A percentile compares a stretch with the other conserved stretches of the same genome.
Evolutionary conservation across 2,888 invertebrate species (phyloP).

Genomic region (Spatulosminthurus flaviceps): DNA sequence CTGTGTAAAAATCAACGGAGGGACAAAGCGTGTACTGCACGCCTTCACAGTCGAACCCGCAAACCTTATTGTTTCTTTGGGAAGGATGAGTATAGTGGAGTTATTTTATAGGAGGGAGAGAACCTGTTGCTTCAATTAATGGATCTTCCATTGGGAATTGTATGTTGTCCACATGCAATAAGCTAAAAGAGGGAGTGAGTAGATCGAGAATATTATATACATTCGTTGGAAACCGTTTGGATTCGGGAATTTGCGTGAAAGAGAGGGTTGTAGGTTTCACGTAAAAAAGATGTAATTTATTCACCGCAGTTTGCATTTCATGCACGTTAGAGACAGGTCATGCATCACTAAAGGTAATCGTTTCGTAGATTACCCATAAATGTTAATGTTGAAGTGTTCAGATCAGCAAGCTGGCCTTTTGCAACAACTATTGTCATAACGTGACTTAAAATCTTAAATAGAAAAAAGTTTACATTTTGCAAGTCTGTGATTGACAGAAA

Average conservation of each 20-base stretch:
- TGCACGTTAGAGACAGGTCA: slow-evolving; percentile 9
- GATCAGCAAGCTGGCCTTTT: not conserved
- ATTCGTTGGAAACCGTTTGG: not conserved
- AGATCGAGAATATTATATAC: no score
- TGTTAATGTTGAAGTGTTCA: slow-evolving; percentile 14
- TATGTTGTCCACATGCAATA: no score
- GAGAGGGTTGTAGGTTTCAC: not conserved
- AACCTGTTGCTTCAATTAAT: not conserved
- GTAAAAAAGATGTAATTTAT: slow-evolving; percentile 8
- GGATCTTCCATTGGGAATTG: not conserved
- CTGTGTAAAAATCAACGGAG: slow-evolving; percentile 6
- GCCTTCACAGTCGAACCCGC: not conserved
- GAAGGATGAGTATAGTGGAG: not conserved
- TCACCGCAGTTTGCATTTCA: slow-evolving; percentile 7
- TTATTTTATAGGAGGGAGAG: not conserved
- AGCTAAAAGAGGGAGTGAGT: no score
- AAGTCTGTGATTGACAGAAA: no score
- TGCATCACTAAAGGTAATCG: slow-evolving; percentile 14
- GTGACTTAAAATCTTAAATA: no score
- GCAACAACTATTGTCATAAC: no score
- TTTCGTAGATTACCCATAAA: slow-evolving; percentile 8
- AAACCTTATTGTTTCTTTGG: not conserved
- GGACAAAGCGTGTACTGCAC: not conserved
- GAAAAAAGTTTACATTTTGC: no score
- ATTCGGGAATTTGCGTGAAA: slow-evolving; percentile 13